phyloP scores from a whole-genome alignment of 2,888 invertebrate genomes.

The Stenodera caucasica region DNA sequence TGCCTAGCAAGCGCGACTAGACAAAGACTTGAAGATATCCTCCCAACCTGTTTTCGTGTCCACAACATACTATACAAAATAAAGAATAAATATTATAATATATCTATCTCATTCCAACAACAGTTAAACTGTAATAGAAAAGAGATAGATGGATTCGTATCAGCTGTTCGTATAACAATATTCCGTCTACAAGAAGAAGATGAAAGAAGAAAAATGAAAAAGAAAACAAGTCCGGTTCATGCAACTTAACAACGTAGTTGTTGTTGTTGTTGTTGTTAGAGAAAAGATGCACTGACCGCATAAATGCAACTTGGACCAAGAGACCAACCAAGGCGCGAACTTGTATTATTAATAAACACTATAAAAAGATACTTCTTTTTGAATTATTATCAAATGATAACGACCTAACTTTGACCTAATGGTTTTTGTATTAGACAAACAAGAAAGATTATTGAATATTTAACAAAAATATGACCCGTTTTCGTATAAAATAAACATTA shows the following conservation, averaged over 20 bases:
- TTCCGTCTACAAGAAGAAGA: not conserved
- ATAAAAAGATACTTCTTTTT: not conserved
- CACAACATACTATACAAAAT: not conserved
- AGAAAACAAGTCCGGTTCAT: conserved; percentile 44
- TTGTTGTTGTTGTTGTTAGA: conserved; percentile 12
- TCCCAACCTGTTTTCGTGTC: conserved; percentile 5
- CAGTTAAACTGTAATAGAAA: not conserved
- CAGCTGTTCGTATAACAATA: conserved; percentile 2
- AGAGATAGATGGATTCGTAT: not conserved
- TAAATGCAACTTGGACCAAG: conserved; percentile 48
- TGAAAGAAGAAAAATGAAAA: conserved; percentile 35
- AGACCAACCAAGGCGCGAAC: conserved; percentile 50
- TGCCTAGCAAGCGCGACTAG: conserved; percentile 7
- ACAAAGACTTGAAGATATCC: not conserved
- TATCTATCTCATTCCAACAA: not conserved
- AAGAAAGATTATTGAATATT: too few species aligned
- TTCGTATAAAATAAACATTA: too few species aligned
- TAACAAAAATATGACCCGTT: too few species aligned
- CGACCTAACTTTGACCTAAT: not conserved
- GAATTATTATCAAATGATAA: not conserved
- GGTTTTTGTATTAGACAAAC: not conserved
- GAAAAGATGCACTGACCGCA: conserved; percentile 54
- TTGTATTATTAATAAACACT: conserved; percentile 40
- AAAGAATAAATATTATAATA: not conserved
- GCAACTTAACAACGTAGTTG: conserved; percentile 25